Evolutionary conservation across 2,888 invertebrate species (phyloP).

Genomic region (Leptinotarsa tumamoca): DNA sequence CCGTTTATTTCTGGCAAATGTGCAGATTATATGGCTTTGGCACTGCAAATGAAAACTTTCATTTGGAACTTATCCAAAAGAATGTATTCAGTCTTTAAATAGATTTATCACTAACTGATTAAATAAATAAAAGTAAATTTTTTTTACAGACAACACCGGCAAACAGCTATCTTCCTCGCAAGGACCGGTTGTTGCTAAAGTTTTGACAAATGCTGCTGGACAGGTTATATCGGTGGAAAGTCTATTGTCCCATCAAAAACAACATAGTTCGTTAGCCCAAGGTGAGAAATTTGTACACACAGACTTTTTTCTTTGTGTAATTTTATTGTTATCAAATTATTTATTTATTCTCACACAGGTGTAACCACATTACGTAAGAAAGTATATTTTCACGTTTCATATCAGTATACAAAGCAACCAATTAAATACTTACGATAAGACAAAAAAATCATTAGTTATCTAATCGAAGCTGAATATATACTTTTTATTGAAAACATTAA

Average conservation of each 20-base stretch:
- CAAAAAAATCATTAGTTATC: no score
- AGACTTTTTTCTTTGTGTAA: no score
- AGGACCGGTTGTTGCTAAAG: conserved; percentile 77
- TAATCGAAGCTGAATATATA: no score
- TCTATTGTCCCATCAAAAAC: conserved; percentile 70
- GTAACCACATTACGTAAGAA: no score
- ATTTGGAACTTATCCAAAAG: background rate
- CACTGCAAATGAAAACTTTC: background rate
- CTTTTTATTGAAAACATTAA: no score
- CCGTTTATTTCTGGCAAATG: conserved; percentile 6
- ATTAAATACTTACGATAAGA: no score
- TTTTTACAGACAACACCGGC: conserved; percentile 63
- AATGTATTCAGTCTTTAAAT: background rate
- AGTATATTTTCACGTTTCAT: no score
- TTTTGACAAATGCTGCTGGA: conserved; percentile 77
- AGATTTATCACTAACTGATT: background rate
- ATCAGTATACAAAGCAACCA: no score
- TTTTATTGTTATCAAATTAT: no score
- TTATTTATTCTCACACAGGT: no score
- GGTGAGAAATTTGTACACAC: conserved; percentile 60
- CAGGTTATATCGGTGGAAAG: conserved; percentile 74
- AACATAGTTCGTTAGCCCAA: conserved; percentile 67
- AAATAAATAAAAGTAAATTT: background rate
- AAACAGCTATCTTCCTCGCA: conserved; percentile 66
- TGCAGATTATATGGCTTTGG: background rate